Evolutionary conservation across 2,888 invertebrate genomes (phyloP), one percentile per base, ranked within the genome.

Genomic region (Microctonus brassicae): DNA sequence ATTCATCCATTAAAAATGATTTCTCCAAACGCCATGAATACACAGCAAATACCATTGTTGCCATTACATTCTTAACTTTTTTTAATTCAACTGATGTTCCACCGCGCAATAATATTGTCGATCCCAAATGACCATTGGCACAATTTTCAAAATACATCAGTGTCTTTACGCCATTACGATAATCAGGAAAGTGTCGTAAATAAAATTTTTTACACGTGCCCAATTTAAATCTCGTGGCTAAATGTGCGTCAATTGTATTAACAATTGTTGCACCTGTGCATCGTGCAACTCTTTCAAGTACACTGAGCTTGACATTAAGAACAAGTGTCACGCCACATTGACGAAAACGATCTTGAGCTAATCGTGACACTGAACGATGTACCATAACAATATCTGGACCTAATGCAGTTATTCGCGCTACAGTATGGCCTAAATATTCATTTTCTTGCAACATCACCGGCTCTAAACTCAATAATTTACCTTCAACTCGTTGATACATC

Each of bases 101-200:
- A 0, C 97, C 97, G n/a, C 97, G 91, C 1, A 99, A 88, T 2
- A 97, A 87, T 55, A 98, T 93, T 20, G 97, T 96, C 77, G 96
- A 95, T 0, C 96, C 97, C 1, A 97, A 89, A 80, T 95, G 92
- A 0, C 94, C 91, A 82, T 93, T 92, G 0, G 94, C 93, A 78
- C 97, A 94, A 6, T 97, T 97, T 87, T 98, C 98, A 79, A 98
- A 93, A 78, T 95, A 94, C 95, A 99, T 96, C 34, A 99, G 88
- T 0, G 96, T 96, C 89, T 99, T 99, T 26, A 89, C 88, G 0
- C 90, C 89, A 80, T 91, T 90, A 76, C 86, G 88, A 3, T 90
- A 83, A 34, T 80, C 86, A 77, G 88, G 72, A 86, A 90, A 90
- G 69, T 88, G 89, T 76, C 92, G 90, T 17, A 96, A 91, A 80